Evolutionary conservation across 2,113 vertebrate genomes (phyloP), one percentile per base, ranked within the genome.

Genomic region (Psilopogon haemacephalus): DNA sequence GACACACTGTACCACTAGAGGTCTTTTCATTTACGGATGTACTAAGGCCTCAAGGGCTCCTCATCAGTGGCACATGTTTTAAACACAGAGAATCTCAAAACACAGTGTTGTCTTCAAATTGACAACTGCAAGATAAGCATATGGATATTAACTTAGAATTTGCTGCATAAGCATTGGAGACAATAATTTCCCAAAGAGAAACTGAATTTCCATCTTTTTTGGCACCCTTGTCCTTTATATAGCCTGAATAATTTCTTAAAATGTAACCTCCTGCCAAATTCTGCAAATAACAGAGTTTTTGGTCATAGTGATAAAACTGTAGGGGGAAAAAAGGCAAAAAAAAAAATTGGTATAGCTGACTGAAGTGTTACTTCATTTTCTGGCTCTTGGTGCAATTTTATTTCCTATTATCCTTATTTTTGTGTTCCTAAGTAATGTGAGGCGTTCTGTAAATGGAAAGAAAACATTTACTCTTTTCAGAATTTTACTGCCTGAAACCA

Each of bases 391-490:
- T 50, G 55, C 0, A 5, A 69, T 79, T 70, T 84, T 67, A 28
- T 88, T 86, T 37, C 23, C 16, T 65, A 83, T 91, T 91, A 75
- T 23, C 76, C 65, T 9, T 78, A 68, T 88, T 94, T 96, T 90
- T 63, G 19, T 13, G 30, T 77, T 88, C 63, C 88, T 74, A 88
- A 94, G 64, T 52, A 93, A 68, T 50, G 68, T 77, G 56, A 60
- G 73, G 74, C 21, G 42, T 80, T 58, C 32, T 81, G 60, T 78
- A 90, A 92, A 78, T 72, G 58, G 73, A 95, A 95, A 74, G 46
- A 90, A 90, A 86, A 82, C 42, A 86, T 82, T 84, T 78, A 74
- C 78, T 86, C 81, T 92, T 81, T 89, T 88, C 73, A 88, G 56
- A 90, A 68, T 84, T 93, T 92, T 90, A 60, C 23, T 88, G 8